These are phyloP conservation scores for Julus scandinavius DNA, from an alignment of 2,888 invertebrate genomes.

Conservation along the genomic window DNA sequence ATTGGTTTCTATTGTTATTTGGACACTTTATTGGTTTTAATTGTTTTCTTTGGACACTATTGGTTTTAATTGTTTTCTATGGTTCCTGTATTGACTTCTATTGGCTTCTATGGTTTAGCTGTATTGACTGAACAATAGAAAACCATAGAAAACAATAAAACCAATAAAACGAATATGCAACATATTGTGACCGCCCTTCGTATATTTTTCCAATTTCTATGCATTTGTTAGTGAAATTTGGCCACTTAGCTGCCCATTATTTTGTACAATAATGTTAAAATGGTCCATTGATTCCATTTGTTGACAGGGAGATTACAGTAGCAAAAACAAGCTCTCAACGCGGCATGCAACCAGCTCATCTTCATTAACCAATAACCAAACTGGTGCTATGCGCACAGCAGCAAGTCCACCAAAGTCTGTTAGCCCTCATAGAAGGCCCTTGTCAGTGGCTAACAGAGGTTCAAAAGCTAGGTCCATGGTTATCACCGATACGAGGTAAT, in stretches of 20 bases:
- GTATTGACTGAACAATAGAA: too few relatives aligned
- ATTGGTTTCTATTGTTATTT: too few relatives aligned
- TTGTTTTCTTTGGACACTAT: too few relatives aligned
- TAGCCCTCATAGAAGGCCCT: slow-evolving; percentile 53
- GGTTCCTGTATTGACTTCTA: too few relatives aligned
- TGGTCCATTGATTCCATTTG: not conserved
- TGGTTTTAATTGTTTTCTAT: too few relatives aligned
- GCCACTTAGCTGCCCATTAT: not conserved
- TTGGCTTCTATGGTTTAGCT: too few relatives aligned
- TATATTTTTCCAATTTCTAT: too few relatives aligned
- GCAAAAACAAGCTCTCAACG: slow-evolving; percentile 51
- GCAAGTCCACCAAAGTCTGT: slow-evolving; percentile 55
- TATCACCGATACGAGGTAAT: slow-evolving; percentile 60
- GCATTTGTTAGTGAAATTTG: not conserved
- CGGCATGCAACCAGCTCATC: slow-evolving; percentile 50
- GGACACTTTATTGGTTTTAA: too few relatives aligned
- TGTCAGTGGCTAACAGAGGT: slow-evolving; percentile 60
- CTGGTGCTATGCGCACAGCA: not conserved
- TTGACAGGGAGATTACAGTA: slow-evolving; percentile 40
- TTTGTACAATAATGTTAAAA: not conserved
- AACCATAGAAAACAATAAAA: too few relatives aligned
- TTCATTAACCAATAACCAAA: slow-evolving; percentile 37
- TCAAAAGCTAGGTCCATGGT: slow-evolving; percentile 64
- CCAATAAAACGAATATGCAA: too few relatives aligned
- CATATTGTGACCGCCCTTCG: too few relatives aligned